phyloP scores from a whole-genome alignment of 2,888 invertebrate genomes.

The Coenonympha glycerion region DNA sequence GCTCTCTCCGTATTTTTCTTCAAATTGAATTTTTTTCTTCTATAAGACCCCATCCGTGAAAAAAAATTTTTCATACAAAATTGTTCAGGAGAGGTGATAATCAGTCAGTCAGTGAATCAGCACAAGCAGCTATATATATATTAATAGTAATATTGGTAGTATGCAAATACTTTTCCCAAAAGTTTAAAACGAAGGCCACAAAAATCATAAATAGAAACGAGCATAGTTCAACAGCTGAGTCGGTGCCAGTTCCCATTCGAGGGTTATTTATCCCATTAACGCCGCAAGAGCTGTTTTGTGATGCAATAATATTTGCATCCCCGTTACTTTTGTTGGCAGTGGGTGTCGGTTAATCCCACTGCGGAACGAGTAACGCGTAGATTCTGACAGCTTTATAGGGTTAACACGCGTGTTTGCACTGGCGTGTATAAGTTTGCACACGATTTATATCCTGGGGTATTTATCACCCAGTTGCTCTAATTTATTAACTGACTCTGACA shows the following conservation, averaged over 20 bases:
- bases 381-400: constrained; percentile 22
- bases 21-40: too few species aligned
- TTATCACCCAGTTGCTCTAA: constrained; percentile 4
- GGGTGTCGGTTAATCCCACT: constrained; percentile 24
- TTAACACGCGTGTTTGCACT: constrained; percentile 12
- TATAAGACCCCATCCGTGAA: too few species aligned
- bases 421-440: constrained; percentile 6
- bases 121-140: too few species aligned
- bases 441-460: constrained; percentile 9
- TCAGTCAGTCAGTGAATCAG: too few species aligned
- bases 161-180: neutral
- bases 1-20: too few species aligned
- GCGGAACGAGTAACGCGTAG: constrained; percentile 25
- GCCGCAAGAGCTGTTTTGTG: constrained; percentile 36
- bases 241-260: constrained; percentile 29
- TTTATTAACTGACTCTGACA: too few species aligned
- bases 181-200: constrained; percentile 4
- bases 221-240: constrained; percentile 23
- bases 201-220: constrained; percentile 12
- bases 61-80: too few species aligned
- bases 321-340: constrained; percentile 29
- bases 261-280: constrained; percentile 45
- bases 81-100: too few species aligned
- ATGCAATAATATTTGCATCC: constrained; percentile 61
- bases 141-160: too few species aligned